A percentile compares a stretch with the other conserved stretches of the same genome.
These are phyloP conservation scores for Chamaetylas fuelleborni DNA, from an alignment of 2,113 vertebrate species.

Conservation along the genomic window DNA sequence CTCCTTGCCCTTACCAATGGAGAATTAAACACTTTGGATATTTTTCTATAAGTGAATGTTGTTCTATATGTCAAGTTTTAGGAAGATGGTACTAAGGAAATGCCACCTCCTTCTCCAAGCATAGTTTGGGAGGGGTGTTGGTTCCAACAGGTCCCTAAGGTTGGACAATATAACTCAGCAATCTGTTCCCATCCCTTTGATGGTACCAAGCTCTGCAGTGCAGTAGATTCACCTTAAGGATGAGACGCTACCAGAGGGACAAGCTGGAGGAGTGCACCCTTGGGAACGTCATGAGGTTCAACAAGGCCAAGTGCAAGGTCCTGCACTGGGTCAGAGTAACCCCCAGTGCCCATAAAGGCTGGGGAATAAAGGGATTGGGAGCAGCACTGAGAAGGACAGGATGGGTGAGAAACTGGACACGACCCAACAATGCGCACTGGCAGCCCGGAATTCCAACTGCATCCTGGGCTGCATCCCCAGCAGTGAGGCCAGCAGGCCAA, in stretches of 20 bases:
- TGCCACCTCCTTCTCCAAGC: neutral
- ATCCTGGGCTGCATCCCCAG: neutral
- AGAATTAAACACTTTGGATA: neutral
- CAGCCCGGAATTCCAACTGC: neutral
- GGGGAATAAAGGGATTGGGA: neutral
- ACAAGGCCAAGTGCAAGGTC: neutral
- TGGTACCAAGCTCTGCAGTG: neutral
- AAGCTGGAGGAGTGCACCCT: accelerated
- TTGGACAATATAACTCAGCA: neutral
- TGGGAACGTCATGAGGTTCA: neutral
- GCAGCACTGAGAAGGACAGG: neutral
- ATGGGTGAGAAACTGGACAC: neutral
- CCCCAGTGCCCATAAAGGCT: neutral
- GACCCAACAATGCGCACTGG: neutral
- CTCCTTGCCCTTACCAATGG: neutral
- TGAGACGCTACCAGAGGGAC: neutral
- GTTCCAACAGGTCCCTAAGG: neutral
- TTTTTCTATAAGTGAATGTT: neutral
- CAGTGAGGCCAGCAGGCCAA: neutral
- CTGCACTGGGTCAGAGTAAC: neutral
- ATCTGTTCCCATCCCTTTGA: neutral
- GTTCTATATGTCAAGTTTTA: neutral
- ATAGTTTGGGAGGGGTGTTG: neutral
- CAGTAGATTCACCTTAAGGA: neutral
- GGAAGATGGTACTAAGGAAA: neutral